Evolutionary conservation across 2,797 vertebrate genomes (phyloP).

Genomic region (Ateles fusciceps): DNA sequence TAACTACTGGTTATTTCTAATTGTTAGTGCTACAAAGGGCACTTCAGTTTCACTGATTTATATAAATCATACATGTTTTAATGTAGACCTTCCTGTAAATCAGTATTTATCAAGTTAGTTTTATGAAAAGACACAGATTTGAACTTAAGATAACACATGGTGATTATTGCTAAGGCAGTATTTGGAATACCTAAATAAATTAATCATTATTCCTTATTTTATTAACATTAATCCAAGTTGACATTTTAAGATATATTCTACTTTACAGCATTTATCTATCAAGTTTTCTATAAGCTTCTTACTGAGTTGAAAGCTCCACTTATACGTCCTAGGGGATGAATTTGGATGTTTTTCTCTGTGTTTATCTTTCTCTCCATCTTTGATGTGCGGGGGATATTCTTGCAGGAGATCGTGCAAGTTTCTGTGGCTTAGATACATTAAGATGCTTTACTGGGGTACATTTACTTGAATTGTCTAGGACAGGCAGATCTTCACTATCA

Average conservation of each 20-base stretch:
- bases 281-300: constrained; percentile 73
- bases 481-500: constrained; percentile 94
- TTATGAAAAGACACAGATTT: constrained; percentile 34
- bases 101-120: neutral
- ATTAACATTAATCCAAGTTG: neutral
- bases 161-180: neutral
- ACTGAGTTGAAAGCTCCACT: constrained; percentile 97
- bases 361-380: constrained; percentile 91
- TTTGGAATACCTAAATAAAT: constrained; percentile 26
- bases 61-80: neutral
- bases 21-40: neutral
- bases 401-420: constrained; percentile 88
- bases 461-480: constrained; percentile 88
- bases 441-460: constrained; percentile 90
- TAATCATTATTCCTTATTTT: constrained; percentile 26
- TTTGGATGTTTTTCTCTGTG: constrained; percentile 91
- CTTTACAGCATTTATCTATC: neutral
- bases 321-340: constrained; percentile 91
- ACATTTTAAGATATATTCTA: constrained; percentile 15
- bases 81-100: neutral
- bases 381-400: constrained; percentile 87
- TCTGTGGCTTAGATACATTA: constrained; percentile 88
- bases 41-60: neutral
- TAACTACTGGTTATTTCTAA: neutral
- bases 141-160: neutral